These are phyloP conservation scores for Neocrepidodera transversa DNA, from an alignment of 2,888 invertebrate genomes.

Conservation along the genomic window DNA sequence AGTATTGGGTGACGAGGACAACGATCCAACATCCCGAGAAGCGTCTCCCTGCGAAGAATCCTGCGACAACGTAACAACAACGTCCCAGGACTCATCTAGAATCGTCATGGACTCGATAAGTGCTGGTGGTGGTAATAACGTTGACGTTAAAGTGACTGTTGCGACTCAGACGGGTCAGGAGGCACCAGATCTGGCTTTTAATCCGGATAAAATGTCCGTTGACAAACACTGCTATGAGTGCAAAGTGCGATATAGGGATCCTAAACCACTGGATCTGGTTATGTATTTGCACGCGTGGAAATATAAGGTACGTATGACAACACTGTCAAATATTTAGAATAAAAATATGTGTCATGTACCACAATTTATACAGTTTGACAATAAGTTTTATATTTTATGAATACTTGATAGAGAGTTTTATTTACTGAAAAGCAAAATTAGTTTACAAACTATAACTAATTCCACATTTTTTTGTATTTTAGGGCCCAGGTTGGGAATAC, in stretches of 20 bases:
- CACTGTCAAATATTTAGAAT: too few species aligned
- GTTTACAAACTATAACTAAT: too few species aligned
- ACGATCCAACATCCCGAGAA: slow-evolving; percentile 71
- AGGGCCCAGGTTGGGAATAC: slow-evolving; percentile 96
- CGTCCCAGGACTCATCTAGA: slow-evolving; percentile 53
- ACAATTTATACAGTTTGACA: too few species aligned
- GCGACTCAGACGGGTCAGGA: slow-evolving; percentile 88
- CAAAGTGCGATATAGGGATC: slow-evolving; percentile 89
- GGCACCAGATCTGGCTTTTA: slow-evolving; percentile 71
- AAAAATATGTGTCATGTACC: too few species aligned
- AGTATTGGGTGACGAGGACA: slow-evolving; percentile 68
- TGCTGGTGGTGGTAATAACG: slow-evolving; percentile 53
- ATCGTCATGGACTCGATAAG: slow-evolving; percentile 46
- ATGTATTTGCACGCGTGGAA: slow-evolving; percentile 98
- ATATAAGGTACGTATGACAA: slow-evolving; percentile 77
- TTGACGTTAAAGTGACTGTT: slow-evolving; percentile 70
- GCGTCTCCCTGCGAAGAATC: slow-evolving; percentile 73
- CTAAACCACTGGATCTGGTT: slow-evolving; percentile 87
- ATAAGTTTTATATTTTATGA: too few species aligned
- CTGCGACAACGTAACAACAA: slow-evolving; percentile 58
- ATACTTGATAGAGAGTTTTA: too few species aligned
- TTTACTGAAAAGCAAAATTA: too few species aligned
- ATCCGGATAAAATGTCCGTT: slow-evolving; percentile 75
- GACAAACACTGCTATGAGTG: slow-evolving; percentile 94
- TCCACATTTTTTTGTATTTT: slow-evolving; percentile 46